Percentiles rank a stretch among this genome's conserved stretches.
Conservation (phyloP, 2,888 invertebrate genomes). For the Apotomis turbidana region DNA sequence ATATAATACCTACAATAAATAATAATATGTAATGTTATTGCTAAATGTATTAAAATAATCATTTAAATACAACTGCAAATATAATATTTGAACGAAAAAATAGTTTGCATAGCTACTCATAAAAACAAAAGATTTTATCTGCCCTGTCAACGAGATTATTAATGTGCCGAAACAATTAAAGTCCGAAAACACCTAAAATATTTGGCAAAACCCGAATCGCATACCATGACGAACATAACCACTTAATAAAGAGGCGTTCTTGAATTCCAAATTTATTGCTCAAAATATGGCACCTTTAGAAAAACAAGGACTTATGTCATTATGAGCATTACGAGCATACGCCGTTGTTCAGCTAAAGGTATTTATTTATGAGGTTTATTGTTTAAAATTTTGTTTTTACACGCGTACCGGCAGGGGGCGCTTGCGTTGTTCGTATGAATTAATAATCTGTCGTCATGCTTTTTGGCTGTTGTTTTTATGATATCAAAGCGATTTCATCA, state of each 20-base stretch:
- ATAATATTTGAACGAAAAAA: too few species aligned
- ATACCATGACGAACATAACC: constrained; percentile 54
- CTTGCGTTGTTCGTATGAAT: constrained; percentile 66
- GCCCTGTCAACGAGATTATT: constrained; percentile 14
- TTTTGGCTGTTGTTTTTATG: constrained; percentile 74
- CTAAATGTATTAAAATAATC: too few species aligned
- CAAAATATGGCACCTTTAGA: constrained; percentile 53
- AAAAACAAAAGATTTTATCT: not conserved
- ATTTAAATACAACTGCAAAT: too few species aligned
- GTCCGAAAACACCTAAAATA: constrained; percentile 31
- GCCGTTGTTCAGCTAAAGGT: not conserved
- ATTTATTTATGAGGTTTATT: constrained; percentile 57
- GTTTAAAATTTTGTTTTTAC: constrained; percentile 63
- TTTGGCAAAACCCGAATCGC: constrained; percentile 42
- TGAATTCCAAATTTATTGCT: constrained; percentile 66
- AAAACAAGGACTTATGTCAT: constrained; percentile 3
- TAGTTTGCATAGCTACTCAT: too few species aligned
- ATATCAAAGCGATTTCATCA: constrained; percentile 67
- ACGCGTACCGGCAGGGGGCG: constrained; percentile 65
- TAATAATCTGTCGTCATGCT: constrained; percentile 78
- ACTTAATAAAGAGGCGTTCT: constrained; percentile 66
- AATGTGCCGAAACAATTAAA: constrained; percentile 16
- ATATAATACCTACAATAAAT: too few species aligned
- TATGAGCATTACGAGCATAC: too few species aligned
- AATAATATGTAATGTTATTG: too few species aligned